Conservation (phyloP, 2,888 invertebrate genomes). For the Resseliella maxima region DNA sequence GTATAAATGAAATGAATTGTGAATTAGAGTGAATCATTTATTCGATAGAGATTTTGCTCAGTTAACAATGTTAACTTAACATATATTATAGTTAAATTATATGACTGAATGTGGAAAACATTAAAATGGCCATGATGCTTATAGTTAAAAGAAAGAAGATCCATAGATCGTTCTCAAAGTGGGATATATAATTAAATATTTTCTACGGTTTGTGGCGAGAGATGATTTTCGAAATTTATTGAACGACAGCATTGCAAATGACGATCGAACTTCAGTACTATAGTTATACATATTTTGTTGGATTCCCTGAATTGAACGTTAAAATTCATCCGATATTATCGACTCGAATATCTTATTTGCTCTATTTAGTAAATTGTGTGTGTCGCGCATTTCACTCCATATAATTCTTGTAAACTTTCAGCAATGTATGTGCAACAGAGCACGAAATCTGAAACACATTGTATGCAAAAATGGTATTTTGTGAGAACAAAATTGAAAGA, state of each 20-base stretch:
- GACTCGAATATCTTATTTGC: conserved; percentile 26
- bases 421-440: background rate
- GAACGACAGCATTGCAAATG: background rate
- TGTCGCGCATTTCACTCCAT: background rate
- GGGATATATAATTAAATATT: background rate
- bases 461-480: conserved; percentile 1
- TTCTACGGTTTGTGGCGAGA: background rate
- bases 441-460: background rate
- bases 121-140: background rate
- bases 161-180: background rate
- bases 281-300: background rate
- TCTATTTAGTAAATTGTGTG: background rate
- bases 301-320: background rate
- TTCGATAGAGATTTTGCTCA: background rate
- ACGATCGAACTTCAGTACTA: background rate
- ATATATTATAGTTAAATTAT: background rate
- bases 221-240: conserved; percentile 8
- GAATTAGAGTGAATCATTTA: background rate
- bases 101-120: background rate
- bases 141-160: background rate
- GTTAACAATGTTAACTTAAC: background rate
- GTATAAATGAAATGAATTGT: background rate
- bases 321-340: conserved; percentile 6
- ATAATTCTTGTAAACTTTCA: background rate
- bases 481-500: background rate